Evolutionary conservation across 2,888 invertebrate species (phyloP).

Genomic region (Drosophila mayaguana): DNA sequence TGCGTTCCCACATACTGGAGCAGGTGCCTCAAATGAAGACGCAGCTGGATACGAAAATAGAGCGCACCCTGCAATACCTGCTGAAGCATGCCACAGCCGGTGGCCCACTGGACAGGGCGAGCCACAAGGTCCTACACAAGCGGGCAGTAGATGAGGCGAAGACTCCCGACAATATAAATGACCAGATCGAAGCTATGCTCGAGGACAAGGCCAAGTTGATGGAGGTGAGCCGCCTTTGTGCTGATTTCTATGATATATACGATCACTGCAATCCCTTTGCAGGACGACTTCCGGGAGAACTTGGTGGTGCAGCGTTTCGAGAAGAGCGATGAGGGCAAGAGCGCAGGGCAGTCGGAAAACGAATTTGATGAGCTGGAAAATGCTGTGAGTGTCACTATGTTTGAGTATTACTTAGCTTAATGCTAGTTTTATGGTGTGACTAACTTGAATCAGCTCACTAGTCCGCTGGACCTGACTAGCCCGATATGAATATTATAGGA

Average conservation of each 20-base stretch:
- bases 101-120: constrained; percentile 73
- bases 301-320: constrained; percentile 57
- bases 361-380: constrained; percentile 53
- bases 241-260: not conserved
- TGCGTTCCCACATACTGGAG: constrained; percentile 71
- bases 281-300: constrained; percentile 81
- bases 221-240: constrained; percentile 59
- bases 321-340: constrained; percentile 16
- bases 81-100: constrained; percentile 63
- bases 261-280: constrained; percentile 20
- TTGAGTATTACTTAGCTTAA: not conserved
- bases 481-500: too few species aligned
- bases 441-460: constrained; percentile 33
- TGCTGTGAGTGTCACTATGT: constrained; percentile 56
- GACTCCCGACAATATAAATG: not conserved
- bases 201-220: constrained; percentile 71
- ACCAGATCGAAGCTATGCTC: constrained; percentile 49
- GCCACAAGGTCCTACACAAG: constrained; percentile 50
- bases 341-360: constrained; percentile 12
- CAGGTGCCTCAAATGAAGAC: constrained; percentile 78
- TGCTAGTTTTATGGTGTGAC: constrained; percentile 41
- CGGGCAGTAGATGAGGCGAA: constrained; percentile 27
- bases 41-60: constrained; percentile 75
- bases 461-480: not conserved
- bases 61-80: constrained; percentile 74